Conservation (phyloP, 1,140 invertebrate genomes). For the Rhopalosiphum padi region DNA sequence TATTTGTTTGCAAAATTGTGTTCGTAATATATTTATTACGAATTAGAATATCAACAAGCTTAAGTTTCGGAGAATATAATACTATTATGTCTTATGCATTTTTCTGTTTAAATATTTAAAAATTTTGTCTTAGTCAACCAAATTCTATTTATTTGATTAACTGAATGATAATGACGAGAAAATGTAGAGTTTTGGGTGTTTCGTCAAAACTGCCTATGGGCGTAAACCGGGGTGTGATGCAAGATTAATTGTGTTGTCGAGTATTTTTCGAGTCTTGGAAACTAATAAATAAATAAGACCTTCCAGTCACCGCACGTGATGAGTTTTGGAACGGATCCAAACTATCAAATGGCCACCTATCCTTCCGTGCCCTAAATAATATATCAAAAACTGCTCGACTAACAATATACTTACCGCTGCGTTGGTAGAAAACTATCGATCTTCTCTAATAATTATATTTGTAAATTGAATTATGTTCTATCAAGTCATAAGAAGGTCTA, state of each 20-base stretch:
- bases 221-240: neutral
- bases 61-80: neutral
- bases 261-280: constrained; percentile 32
- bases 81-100: neutral
- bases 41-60: neutral
- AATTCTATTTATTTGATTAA: neutral
- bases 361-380: neutral
- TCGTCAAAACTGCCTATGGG: neutral
- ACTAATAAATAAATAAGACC: constrained; percentile 41
- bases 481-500: neutral
- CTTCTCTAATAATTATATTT: constrained; percentile 9
- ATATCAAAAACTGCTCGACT: constrained; percentile 18
- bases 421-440: neutral
- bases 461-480: neutral
- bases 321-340: constrained; percentile 51
- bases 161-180: neutral
- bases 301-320: constrained; percentile 23
- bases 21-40: neutral
- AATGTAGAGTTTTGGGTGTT: neutral
- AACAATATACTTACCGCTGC: neutral
- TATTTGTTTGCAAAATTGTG: neutral
- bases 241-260: constrained; percentile 50
- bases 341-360: constrained; percentile 20
- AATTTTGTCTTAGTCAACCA: neutral
- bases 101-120: constrained; percentile 4